Percentiles rank a stretch among this genome's conserved stretches.
These are phyloP conservation scores for Sapayoa aenigma DNA, from an alignment of 2,113 vertebrate genomes.

Conservation along the genomic window DNA sequence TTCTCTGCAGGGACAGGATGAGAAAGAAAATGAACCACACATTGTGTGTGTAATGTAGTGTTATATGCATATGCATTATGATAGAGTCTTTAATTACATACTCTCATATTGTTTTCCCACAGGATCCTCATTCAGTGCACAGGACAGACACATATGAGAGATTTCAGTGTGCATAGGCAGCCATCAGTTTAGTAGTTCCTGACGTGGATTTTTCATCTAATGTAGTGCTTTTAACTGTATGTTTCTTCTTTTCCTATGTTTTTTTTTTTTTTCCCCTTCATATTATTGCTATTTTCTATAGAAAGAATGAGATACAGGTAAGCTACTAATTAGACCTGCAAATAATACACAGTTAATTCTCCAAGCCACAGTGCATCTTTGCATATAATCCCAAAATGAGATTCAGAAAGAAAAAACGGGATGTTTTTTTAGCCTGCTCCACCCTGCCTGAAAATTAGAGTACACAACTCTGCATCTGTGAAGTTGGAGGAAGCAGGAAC, in stretches of 20 bases:
- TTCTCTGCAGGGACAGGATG: constrained; percentile 58
- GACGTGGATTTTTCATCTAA: neutral
- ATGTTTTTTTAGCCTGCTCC: neutral
- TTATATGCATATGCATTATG: constrained; percentile 62
- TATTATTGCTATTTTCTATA: neutral
- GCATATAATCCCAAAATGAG: neutral
- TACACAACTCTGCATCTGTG: neutral
- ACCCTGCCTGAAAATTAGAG: neutral
- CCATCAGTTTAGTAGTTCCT: neutral
- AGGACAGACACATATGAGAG: constrained; percentile 33
- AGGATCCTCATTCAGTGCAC: constrained; percentile 27
- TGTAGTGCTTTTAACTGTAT: neutral
- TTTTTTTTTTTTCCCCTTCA: neutral
- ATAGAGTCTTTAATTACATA: constrained; percentile 64
- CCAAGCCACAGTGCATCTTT: neutral
- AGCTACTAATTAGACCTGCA: neutral
- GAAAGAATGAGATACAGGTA: neutral
- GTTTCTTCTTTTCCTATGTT: neutral
- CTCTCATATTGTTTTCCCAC: constrained; percentile 59
- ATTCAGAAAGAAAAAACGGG: neutral
- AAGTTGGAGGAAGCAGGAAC: neutral
- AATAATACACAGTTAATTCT: neutral
- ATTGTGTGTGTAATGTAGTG: constrained; percentile 50
- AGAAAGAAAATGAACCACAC: constrained; percentile 57
- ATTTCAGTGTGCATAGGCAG: constrained; percentile 11